Evolutionary conservation across 2,888 invertebrate species (phyloP), one percentile per base, ranked within the genome.

Genomic region (Hoplodrina ambigua): DNA sequence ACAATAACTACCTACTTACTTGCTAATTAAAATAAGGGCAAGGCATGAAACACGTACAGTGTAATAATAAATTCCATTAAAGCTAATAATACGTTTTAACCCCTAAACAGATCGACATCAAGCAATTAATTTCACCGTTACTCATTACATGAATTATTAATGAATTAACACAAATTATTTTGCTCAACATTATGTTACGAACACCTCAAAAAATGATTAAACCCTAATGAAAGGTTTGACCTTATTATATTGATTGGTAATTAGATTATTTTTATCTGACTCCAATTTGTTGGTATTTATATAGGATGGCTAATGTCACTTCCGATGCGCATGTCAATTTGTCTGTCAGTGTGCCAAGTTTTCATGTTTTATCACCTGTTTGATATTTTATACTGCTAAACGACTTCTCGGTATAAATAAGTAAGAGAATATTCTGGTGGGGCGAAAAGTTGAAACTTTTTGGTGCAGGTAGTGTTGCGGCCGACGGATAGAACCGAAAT

Each of bases 321-420:
- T 87, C 81, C 81, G 78, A 85, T 81, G 72, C 69, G 56, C 70
- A 63, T 78, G 82, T 86, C 84, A 78, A 85, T 86, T 85, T 83
- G 84, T 86, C 81, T 87, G 86, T 80, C 81, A 77, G 72, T 17
- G 61, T 86, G 88, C 88, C 88, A 88, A 88, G 82, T 81, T 80
- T 79, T 81, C 75, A 72, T 82, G 84, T 87, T 85, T 87, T 84
- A 82, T 81, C 78, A 75, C 78, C 72, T 79, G 72, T 54, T 67
- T 78, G 81, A 78, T 84, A 84, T 85, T 78, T 80, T 72, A 82
- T 72, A 69, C 50, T 19, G 52, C 64, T 81, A 64, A 76, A 73
- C 56, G 63, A 75, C 75, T 73, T 72, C 83, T 81, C 41, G 56
- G 66, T 81, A 75, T 66, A 77, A 75, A 77, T 73, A 64, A 63